Base-by-base conservation (phyloP, 2,888 invertebrate genomes). In the Athetis lepigone region DNA sequence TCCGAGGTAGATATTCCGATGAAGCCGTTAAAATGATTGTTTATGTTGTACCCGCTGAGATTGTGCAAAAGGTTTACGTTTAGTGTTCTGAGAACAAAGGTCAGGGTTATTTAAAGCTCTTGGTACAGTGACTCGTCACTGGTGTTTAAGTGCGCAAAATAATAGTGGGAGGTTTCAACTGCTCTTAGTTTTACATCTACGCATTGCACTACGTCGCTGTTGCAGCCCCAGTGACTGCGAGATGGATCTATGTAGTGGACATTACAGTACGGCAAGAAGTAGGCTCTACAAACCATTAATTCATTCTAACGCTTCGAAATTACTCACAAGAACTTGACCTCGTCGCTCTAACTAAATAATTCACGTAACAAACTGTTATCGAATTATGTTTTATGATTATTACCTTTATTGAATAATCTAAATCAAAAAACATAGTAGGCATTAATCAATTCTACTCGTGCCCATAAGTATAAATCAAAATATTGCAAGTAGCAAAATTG, bases 171-270 rank as follows among this genome's bases (percentile, higher is more conserved):
- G 68, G 79, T 79, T 45, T 52, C 50, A 80, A 55, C 75, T 27
- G 52, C 84, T 84, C 83, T 71, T 60, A 51, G 45, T 50, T 57
- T 59, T 65, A 76, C 69, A 76, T 83, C 54, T 68, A 76, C 54
- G 57, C 84, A 84, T 83, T 80, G 83, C 86, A 85, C 84, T 81
- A 77, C 74, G 78, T 67, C 74, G 77, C 70, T 54, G 69, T 71
- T 77, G 83, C 73, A 83, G 76, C 72, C 74, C 70, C 75, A 75
- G 75, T 64, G 66, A 66, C 70, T 70, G 42, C 69, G 80, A 85
- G 83, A 85, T 85, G 78, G 81, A 83, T 85, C 84, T 85, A 82
- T 84, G 79, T 78, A 75, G 78, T 64, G 57, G 61, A 74, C 63
- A 43, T 40, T 50, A 64, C 49, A 71, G 63, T 74, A 76, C 62